Base-by-base conservation (phyloP, 2,888 invertebrate species). In the Pyrocoelia pectoralis region DNA sequence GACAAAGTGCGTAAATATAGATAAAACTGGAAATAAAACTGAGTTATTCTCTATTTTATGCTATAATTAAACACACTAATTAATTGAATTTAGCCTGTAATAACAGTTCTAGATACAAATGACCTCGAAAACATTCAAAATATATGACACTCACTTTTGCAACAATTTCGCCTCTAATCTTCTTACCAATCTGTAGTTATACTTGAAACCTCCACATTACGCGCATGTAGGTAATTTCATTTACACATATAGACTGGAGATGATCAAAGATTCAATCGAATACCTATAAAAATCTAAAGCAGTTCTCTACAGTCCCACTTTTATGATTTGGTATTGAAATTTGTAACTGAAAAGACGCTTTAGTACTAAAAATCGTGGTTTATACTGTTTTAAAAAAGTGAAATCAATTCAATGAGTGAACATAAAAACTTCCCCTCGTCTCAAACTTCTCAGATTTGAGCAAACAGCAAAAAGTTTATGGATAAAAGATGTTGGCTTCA, bases 351-450 rank as follows among this genome's bases (percentile, higher is more conserved):
- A 46, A 46, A 17, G 46, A n/a, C 46, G 24, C 15, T 46, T 18
- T 10, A 46, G 17, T 18, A 46, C 46, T 46, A 46, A 18, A 41
- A 46, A 46, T 8, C 46, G 17, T 12, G 50, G 50, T 29, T 50
- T 29, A 24, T 24, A 50, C 29, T 29, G 28, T 50, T 50, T 50
- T 50, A 24, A 41, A 46, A 33, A 56, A 56, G 48, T 48, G 38
- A 48, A 48, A 48, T 56, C 43, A 56, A 56, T 56, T 56, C 56
- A 56, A 28, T 56, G 56, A 56, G 56, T 13, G 18, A 55, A 24
- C 33, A 56, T 48, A 56, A 56, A 56, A 50, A 29, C 50, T 29
- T 29, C 38, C n/a, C 46, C 48, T 56, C 48, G 33, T 56, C 56
- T 50, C 24, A 15, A 29, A 14, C 28, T 50, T 50, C 24, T 28